Conservation (phyloP, 2,113 vertebrate genomes). For the Anhinga anhinga region DNA sequence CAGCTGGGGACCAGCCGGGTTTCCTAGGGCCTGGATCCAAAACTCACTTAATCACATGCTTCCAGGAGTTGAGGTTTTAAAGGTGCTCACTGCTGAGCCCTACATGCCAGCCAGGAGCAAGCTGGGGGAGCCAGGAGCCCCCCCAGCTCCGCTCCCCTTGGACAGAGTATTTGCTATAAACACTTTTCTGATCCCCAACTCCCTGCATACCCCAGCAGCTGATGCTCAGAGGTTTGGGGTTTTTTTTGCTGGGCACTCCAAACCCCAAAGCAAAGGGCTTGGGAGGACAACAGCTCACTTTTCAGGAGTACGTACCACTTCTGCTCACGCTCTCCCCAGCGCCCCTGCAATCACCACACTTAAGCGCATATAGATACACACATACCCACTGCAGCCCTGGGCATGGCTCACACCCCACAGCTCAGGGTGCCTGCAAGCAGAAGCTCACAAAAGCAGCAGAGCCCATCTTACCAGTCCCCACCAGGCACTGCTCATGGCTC, state of each 20-base stretch:
- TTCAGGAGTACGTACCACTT: fast-evolving
- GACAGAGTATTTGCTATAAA: fast-evolving
- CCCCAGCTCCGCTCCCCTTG: not conserved
- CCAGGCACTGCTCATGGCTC: fast-evolving
- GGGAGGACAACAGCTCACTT: fast-evolving
- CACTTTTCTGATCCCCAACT: not conserved
- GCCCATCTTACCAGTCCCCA: fast-evolving
- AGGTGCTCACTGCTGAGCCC: not conserved
- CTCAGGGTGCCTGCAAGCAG: not conserved
- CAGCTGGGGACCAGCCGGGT: conserved; percentile 13
- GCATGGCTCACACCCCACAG: not conserved
- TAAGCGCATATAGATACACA: fast-evolving
- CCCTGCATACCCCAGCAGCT: fast-evolving
- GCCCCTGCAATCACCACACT: fast-evolving
- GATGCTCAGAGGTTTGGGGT: fast-evolving
- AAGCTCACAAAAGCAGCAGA: not conserved
- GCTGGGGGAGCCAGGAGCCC: not conserved
- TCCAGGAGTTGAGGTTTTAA: not conserved
- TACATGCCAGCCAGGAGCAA: not conserved
- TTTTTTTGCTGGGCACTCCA: not conserved
- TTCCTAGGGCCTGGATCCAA: not conserved
- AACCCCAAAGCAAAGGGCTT: not conserved
- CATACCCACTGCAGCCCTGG: not conserved
- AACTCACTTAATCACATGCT: not conserved
- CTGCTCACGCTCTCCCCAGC: not conserved